Base-by-base conservation (phyloP, 2,888 invertebrate genomes). In the Panzeria rudis region DNA sequence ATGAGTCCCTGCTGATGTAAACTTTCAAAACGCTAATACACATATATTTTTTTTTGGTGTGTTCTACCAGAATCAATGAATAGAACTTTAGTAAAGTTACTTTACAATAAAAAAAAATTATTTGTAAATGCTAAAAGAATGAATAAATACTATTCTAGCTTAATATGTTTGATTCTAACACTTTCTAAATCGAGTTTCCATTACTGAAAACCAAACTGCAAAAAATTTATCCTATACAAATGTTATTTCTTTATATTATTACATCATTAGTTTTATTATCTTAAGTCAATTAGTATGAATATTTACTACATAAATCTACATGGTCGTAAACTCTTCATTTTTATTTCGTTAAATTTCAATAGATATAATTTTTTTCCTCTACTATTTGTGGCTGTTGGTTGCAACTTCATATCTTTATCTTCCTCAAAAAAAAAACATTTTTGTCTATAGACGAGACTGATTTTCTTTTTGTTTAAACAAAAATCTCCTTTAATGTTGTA, bases 401-500 rank as follows among this genome's bases (percentile, higher is more conserved):
- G 5, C 29, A 29, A 29, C 29, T 52, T 29, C 23, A 52, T 77
- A 47, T 41, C 50, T 50, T 41, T 59, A 66, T 66, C 72, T 66
- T 59, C 66, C 47, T 68, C 13, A 38, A 56, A 80, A 35, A 25
- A n/a, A n/a, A n/a, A n/a, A n/a, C n/a, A n/a, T 62, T 38, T 38
- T 41, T 64, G 54, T 62, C 17, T 79, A 2, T 15, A 56, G 17
- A 56, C 6, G 41, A 44, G 20, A 35, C 9, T 25, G 17, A 29
- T 47, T 56, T 68, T 76, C n/a, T 25, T 47, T 23, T 59, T 59
- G 4, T 50, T 23, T 41, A 29, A 13, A 66, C 4, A 25, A 72
- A 80, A 72, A 35, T 15, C 76, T 82, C 62, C 76, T 82, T 76
- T 71, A 64, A 71, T 76, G 54, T 82, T 82, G 62, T 71, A 47